Evolutionary conservation across 1,140 invertebrate genomes (phyloP), one percentile per base, ranked within the genome.

Genomic region (Lasioglossum baleicum): DNA sequence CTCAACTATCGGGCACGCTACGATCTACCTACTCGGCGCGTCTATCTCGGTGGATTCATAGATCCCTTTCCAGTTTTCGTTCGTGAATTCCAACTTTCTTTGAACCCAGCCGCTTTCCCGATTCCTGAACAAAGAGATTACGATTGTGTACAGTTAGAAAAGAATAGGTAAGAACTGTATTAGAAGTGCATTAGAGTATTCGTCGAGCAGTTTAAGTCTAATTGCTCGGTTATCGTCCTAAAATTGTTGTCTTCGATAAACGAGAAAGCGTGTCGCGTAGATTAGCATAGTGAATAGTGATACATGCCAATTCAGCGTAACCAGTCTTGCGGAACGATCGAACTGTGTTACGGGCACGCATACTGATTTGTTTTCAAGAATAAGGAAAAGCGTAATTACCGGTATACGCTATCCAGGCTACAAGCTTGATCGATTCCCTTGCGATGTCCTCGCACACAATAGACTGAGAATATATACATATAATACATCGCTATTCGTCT

Each of bases 1-100:
- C 86, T 82, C 83, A 90, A 90, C 83, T 68, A 86, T 87, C 60
- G 58, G 53, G 26, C 44, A 66, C 44, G 63, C 71, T 56, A 70
- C 42, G 56, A 77, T 53, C 61, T 53, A 65, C 26, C 26, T 26
- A 26, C 26, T 26, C 51, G 60, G 26, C 51, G 22, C 26, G 6
- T 73, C n/a, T 56, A 60, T 40, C 66, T 31, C 22, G 15, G 61
- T 31, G n/a, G 44, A 26, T 20, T 15, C 8, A 13, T 8, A 17
- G 13, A n/a, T 8, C 44, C 70, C 11, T 63, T 48, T 81, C 42
- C 51, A n/a, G 44, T 7, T 76, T 76, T 81, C 64, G 8, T 67
- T 22, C 35, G 64, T 44, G 17, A 66, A 40, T 58, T 73, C 68
- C 11, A 26, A 61, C 71, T 40, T 48, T 3, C 2, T 64, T 26